phyloP scores from a whole-genome alignment of 2,113 vertebrate species.

The Caracal caracal region DNA sequence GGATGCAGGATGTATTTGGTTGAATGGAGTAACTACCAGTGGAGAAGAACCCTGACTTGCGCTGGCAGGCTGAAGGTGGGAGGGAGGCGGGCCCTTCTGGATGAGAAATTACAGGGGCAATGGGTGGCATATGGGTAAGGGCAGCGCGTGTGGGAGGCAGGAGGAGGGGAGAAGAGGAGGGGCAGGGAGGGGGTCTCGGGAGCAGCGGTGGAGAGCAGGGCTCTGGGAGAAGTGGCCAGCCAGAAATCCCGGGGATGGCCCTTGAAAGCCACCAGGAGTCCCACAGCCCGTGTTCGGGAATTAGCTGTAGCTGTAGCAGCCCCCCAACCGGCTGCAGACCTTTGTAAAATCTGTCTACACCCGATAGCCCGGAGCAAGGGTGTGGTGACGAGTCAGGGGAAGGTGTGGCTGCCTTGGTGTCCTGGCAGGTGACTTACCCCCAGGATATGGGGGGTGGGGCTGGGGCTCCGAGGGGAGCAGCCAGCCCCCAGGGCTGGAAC shows the following conservation, averaged over 20 bases:
- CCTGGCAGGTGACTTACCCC: not conserved
- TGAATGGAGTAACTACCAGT: not conserved
- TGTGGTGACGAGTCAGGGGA: fast-evolving
- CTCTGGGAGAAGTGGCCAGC: not conserved
- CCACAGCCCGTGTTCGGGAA: not conserved
- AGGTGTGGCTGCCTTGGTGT: fast-evolving
- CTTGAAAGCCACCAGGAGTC: not conserved
- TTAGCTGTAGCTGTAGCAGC: not conserved
- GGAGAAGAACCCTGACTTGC: fast-evolving
- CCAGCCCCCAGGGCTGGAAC: not conserved
- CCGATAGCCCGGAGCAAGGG: not conserved
- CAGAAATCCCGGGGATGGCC: not conserved
- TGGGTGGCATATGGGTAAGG: not conserved
- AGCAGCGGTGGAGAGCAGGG: not conserved
- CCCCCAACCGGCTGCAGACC: not conserved
- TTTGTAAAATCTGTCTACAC: not conserved
- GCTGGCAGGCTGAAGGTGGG: not conserved
- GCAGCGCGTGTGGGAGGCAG: not conserved
- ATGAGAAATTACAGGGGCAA: not conserved
- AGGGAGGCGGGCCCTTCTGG: not conserved
- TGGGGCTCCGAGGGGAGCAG: not conserved
- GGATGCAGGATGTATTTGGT: fast-evolving
- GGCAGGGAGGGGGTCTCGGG: not conserved
- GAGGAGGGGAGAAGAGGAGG: not conserved
- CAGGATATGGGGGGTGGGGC: too few relatives aligned